These are phyloP conservation scores for Dicaeum eximium DNA, from an alignment of 2,113 vertebrate genomes.

Conservation along the genomic window DNA sequence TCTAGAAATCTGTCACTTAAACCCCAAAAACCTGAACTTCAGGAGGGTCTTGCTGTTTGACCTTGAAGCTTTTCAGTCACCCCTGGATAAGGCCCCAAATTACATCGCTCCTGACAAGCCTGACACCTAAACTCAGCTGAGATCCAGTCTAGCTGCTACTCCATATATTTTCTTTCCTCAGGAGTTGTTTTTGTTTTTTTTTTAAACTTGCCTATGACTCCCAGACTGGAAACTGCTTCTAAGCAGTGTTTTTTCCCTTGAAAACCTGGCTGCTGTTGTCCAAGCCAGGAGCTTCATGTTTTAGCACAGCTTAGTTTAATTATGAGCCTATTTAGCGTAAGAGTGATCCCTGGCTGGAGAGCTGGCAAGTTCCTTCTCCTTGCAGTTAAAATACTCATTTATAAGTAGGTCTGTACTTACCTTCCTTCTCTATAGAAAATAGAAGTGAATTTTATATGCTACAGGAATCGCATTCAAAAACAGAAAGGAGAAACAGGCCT, in stretches of 20 bases:
- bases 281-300: not conserved
- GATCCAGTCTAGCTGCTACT: not conserved
- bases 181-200: not conserved
- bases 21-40: not conserved
- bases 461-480: not conserved
- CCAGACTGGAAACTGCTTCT: not conserved
- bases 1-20: not conserved
- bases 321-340: not conserved
- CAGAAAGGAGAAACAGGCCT: not conserved
- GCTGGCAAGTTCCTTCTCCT: not conserved
- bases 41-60: not conserved
- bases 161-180: not conserved
- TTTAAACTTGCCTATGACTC: not conserved
- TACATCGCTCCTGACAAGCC: not conserved
- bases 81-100: not conserved
- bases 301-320: not conserved
- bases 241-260: not conserved
- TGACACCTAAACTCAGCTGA: not conserved
- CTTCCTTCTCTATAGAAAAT: not conserved
- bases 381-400: not conserved
- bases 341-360: not conserved
- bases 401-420: not conserved
- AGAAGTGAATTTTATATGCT: not conserved
- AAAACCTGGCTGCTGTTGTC: not conserved
- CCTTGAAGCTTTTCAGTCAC: not conserved